Evolutionary conservation across 2,888 invertebrate genomes (phyloP), one percentile per base, ranked within the genome.

Genomic region (Elmis aenea): DNA sequence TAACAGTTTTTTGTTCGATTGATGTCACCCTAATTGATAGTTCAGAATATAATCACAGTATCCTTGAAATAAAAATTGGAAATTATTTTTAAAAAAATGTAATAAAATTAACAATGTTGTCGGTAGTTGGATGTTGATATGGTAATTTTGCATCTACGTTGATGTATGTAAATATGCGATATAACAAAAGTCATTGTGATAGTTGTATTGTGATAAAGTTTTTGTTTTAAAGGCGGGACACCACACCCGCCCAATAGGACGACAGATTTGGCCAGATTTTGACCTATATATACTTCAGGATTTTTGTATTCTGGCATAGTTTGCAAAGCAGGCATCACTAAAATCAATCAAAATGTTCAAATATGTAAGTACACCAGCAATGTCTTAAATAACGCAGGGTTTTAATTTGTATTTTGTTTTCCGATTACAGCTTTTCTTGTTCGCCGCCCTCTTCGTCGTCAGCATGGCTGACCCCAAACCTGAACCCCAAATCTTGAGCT

Each of bases 381-480:
- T 10, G 6, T 9, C 13, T 9, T 3, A 10, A 8, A 12, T 23
- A 1, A 23, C 11, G 2, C 8, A 3, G 4, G 30, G 22, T 22
- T 30, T 32, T 18, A 18, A 6, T 18, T 18, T 18, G 18, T 18
- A 18, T 6, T 18, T 18, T n/a, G 18, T 18, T 6, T 6, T 8
- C 5, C 8, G 18, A 6, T 18, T 18, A 18, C 18, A 18, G 18
- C 10, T 43, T 10, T 13, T 48, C 11, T 25, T 44, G n/a, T 26
- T 40, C 26, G 43, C 39, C 29, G 35, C 41, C 25, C 37, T 48
- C 14, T 38, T 48, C 35, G 48, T 46, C 21, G 25, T 48, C 6
- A 43, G 46, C 25, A 10, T 44, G 23, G 48, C 48, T 13, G 43
- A 31, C n/a, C 47, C 47, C 6, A 41, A 45, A 34, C 40, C 48